Conservation (phyloP, 2,888 invertebrate genomes). For the Saturnia pavonia region DNA sequence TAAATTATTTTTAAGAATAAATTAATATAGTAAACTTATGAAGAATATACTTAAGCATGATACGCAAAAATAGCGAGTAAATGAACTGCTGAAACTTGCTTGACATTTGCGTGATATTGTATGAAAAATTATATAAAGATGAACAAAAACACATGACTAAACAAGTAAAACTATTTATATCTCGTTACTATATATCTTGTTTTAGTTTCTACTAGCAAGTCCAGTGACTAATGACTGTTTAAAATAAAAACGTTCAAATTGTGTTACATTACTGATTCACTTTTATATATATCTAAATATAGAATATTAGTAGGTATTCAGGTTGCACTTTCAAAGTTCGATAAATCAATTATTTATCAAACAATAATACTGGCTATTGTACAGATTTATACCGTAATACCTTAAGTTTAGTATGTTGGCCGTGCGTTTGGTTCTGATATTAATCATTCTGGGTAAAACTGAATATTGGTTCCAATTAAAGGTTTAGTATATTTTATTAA, state of each 20-base stretch:
- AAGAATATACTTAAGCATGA: too few relatives aligned
- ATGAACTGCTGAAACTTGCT: not conserved
- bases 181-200: not conserved
- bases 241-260: slow-evolving; percentile 15
- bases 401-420: too few relatives aligned
- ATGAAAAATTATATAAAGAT: slow-evolving; percentile 19
- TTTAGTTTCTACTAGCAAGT: slow-evolving; percentile 10
- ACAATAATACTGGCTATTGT: too few relatives aligned
- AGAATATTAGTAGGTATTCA: not conserved
- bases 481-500: too few relatives aligned
- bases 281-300: slow-evolving; percentile 12
- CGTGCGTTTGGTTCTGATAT: too few relatives aligned
- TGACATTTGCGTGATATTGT: slow-evolving; percentile 15
- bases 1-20: too few relatives aligned
- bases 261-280: slow-evolving; percentile 9
- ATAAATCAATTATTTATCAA: not conserved
- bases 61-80: not conserved
- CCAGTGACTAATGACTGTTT: slow-evolving; percentile 18
- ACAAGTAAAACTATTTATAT: slow-evolving; percentile 16
- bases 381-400: not conserved
- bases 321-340: not conserved
- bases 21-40: too few relatives aligned
- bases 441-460: too few relatives aligned
- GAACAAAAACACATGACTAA: slow-evolving; percentile 18
- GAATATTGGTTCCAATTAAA: too few relatives aligned